phyloP scores from a whole-genome alignment of 2,797 vertebrate species.

The Leptatherina wallacei region DNA sequence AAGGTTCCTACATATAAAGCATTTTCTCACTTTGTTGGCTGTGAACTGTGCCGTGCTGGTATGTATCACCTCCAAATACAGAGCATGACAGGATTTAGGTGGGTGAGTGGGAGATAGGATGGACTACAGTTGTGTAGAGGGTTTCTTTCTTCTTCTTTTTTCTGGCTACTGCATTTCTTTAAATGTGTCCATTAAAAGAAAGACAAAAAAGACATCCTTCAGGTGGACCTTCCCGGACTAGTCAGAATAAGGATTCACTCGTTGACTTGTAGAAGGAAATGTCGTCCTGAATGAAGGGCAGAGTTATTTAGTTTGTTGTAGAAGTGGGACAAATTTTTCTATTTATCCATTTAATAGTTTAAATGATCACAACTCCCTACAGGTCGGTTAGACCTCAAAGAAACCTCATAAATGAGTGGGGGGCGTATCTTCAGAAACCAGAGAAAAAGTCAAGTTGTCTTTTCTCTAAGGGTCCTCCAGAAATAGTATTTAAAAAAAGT shows the following conservation, averaged over 20 bases:
- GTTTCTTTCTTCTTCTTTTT: constrained; percentile 24
- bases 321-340: neutral
- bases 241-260: constrained; percentile 4
- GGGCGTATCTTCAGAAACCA: no score
- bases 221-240: neutral
- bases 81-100: constrained; percentile 57
- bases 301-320: neutral
- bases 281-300: no score
- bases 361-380: neutral
- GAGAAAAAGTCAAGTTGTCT: no score
- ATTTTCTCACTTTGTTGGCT: constrained; percentile 58
- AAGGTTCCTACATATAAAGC: constrained; percentile 51
- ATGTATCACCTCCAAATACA: constrained; percentile 65
- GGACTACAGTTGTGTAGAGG: constrained; percentile 31
- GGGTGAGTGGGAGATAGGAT: constrained; percentile 40
- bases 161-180: constrained; percentile 27
- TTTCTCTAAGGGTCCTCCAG: no score
- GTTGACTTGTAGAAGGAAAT: neutral
- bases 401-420: no score
- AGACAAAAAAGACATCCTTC: constrained; percentile 10
- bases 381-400: no score
- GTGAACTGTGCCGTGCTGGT: constrained; percentile 52
- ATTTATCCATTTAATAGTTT: no score
- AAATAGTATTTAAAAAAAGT: no score
- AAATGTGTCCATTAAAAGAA: constrained; percentile 17